Evolutionary conservation across 35 echinoderm and acorn worm species (phyloP).

Genomic region (Stichopus chloronotus): DNA sequence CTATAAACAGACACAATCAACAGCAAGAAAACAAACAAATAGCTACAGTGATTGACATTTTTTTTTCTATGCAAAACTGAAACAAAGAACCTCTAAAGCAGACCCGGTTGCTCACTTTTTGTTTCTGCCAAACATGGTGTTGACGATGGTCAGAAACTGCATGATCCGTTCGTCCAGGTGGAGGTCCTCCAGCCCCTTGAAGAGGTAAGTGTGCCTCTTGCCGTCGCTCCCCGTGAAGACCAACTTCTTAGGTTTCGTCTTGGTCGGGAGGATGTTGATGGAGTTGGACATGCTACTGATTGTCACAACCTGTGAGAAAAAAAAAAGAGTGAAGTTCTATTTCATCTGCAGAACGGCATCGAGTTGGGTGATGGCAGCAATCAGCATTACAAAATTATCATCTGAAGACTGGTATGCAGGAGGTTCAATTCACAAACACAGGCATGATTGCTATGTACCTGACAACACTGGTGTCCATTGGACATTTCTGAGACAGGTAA

Average conservation of each 20-base stretch:
- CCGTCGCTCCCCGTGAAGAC: conserved; percentile 88
- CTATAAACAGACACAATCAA: too few species aligned
- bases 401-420: neutral
- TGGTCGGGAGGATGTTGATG: conserved; percentile 94
- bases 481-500: too few species aligned
- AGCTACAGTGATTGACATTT: too few species aligned
- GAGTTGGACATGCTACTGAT: conserved; percentile 83
- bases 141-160: conserved; percentile 98
- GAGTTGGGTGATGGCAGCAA: neutral
- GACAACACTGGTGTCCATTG: too few species aligned
- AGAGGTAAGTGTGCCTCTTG: conserved; percentile 94
- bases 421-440: too few species aligned
- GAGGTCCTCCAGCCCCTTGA: conserved; percentile 96
- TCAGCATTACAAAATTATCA: neutral
- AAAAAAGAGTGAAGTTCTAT: conserved; percentile 8
- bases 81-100: too few species aligned
- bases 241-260: conserved; percentile 99
- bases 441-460: too few species aligned
- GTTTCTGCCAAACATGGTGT: conserved; percentile 97
- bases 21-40: too few species aligned
- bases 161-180: conserved; percentile 99
- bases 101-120: conserved; percentile 66
- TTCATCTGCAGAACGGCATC: neutral
- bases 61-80: too few species aligned
- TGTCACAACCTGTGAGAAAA: conserved; percentile 72